phyloP scores from a whole-genome alignment of 2,888 invertebrate genomes.

The Morpho deidamia region DNA sequence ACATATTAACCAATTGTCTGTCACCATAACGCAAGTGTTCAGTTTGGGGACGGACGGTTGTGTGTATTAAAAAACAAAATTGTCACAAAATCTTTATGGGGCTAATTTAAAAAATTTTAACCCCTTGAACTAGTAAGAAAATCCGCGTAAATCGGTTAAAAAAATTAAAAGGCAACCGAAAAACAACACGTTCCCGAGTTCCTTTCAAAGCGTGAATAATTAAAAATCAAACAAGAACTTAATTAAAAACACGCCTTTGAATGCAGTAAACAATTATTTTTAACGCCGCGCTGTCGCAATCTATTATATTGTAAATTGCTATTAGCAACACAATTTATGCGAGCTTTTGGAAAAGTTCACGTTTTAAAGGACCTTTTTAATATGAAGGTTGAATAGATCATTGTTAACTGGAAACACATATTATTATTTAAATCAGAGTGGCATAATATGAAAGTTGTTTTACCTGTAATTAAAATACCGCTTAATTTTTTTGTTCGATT shows the following conservation, averaged over 20 bases:
- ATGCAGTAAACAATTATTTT: slow-evolving; percentile 27
- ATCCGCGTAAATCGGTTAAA: background rate
- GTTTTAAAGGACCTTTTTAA: slow-evolving; percentile 3
- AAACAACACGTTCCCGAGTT: slow-evolving; percentile 13
- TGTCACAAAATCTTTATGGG: too few relatives aligned
- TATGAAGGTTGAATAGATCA: slow-evolving; percentile 38
- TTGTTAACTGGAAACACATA: slow-evolving; percentile 18
- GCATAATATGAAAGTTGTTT: too few relatives aligned
- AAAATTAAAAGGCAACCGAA: slow-evolving; percentile 5
- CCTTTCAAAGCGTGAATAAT: slow-evolving; percentile 21
- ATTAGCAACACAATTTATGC: slow-evolving; percentile 28
- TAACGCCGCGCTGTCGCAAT: slow-evolving; percentile 23
- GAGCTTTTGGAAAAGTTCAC: slow-evolving; percentile 23
- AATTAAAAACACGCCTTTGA: slow-evolving; percentile 26
- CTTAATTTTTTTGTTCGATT: too few relatives aligned
- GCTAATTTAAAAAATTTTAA: background rate
- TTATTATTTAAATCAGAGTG: too few relatives aligned
- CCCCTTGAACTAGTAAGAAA: background rate
- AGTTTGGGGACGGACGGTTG: too few relatives aligned
- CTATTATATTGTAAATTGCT: slow-evolving; percentile 1
- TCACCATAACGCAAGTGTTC: too few relatives aligned
- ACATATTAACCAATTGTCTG: too few relatives aligned
- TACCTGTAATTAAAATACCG: too few relatives aligned
- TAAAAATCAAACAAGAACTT: slow-evolving; percentile 26
- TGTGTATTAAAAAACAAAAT: too few relatives aligned